phyloP scores from a whole-genome alignment of 2,888 invertebrate genomes.

The Mythimna ferrago region DNA sequence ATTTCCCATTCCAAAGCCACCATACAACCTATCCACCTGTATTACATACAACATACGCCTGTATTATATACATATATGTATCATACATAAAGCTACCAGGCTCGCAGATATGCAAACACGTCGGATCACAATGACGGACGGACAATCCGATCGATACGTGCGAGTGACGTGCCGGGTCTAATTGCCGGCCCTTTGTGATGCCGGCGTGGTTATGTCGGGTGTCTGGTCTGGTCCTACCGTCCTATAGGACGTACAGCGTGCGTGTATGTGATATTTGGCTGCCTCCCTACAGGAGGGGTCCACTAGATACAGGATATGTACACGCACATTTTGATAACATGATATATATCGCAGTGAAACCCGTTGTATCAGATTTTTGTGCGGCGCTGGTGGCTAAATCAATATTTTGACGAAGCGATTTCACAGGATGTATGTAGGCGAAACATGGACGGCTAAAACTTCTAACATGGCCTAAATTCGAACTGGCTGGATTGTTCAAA shows the following conservation, averaged over 20 bases:
- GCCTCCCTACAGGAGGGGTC: conserved; percentile 46
- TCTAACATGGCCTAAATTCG: neutral
- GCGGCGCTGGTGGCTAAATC: conserved; percentile 13
- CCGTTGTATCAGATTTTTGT: conserved; percentile 14
- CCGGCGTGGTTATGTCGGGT: conserved; percentile 54
- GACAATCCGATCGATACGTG: conserved; percentile 76
- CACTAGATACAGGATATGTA: conserved; percentile 24
- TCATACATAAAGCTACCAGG: conserved; percentile 52
- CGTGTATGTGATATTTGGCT: conserved; percentile 52
- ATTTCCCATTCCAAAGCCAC: conserved; percentile 13
- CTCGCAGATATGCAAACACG: conserved; percentile 66
- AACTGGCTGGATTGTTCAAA: neutral
- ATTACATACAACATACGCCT: conserved; percentile 39
- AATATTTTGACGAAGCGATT: conserved; percentile 40
- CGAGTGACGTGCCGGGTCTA: conserved; percentile 65
- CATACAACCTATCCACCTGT: conserved; percentile 21
- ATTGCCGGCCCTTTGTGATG: conserved; percentile 64
- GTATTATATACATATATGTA: neutral
- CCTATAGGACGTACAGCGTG: conserved; percentile 16
- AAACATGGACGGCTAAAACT: neutral
- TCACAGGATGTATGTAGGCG: neutral
- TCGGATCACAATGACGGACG: conserved; percentile 65
- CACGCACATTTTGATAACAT: conserved; percentile 41
- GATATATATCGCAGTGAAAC: conserved; percentile 32
- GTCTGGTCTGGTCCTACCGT: conserved; percentile 41